A percentile compares a stretch with the other conserved stretches of the same genome.
Evolutionary conservation across 1,140 invertebrate species (phyloP).

Genomic region (Amyelois transitella): DNA sequence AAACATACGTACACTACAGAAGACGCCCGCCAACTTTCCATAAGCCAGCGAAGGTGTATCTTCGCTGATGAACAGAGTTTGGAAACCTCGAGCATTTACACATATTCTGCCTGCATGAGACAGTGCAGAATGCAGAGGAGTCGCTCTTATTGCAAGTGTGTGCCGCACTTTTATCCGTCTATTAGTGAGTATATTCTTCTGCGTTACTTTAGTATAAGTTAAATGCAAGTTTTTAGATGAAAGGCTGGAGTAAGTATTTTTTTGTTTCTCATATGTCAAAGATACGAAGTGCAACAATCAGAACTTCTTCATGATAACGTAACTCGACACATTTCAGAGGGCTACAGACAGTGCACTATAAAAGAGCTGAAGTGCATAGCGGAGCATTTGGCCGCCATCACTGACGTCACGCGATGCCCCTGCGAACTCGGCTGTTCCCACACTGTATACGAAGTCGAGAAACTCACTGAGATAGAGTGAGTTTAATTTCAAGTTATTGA

Average conservation of each 20-base stretch:
- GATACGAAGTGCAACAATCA: no score
- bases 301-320: no score
- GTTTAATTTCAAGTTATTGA: constrained; percentile 20
- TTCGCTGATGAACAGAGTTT: constrained; percentile 79
- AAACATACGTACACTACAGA: constrained; percentile 83
- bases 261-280: no score
- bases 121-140: constrained; percentile 80
- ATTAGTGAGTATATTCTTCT: constrained; percentile 58
- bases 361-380: constrained; percentile 76
- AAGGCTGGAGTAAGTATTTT: no score
- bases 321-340: no score
- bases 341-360: constrained; percentile 75
- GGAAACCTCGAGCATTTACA: constrained; percentile 76
- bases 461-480: constrained; percentile 77
- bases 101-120: constrained; percentile 80
- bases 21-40: constrained; percentile 79
- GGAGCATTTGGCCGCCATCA: constrained; percentile 73
- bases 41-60: constrained; percentile 79
- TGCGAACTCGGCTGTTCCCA: constrained; percentile 82
- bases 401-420: constrained; percentile 76
- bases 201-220: no score
- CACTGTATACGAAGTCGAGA: constrained; percentile 83
- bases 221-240: no score
- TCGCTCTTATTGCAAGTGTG: constrained; percentile 77
- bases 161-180: constrained; percentile 79